Evolutionary conservation across 2,888 invertebrate genomes (phyloP).

Genomic region (Sepioteuthis lessoniana): DNA sequence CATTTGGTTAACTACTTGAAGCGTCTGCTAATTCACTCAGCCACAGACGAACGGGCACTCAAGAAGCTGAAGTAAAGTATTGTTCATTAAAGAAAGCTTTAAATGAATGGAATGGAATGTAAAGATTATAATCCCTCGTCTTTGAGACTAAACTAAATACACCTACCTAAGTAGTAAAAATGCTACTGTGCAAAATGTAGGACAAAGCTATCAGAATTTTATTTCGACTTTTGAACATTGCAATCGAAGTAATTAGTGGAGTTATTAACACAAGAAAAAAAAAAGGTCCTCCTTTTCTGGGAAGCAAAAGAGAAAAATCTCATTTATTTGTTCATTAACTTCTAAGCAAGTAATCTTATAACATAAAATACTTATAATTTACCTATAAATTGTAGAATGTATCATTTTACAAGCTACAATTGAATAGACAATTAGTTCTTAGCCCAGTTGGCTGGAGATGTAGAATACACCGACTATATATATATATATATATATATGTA

Average conservation of each 20-base stretch:
- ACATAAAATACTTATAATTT: not conserved
- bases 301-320: not conserved
- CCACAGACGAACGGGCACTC: not conserved
- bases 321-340: not conserved
- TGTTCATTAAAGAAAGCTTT: not conserved
- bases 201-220: not conserved
- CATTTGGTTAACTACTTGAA: not conserved
- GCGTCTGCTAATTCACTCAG: not conserved
- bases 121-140: not conserved
- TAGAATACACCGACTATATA: no score
- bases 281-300: not conserved
- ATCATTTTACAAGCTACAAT: not conserved
- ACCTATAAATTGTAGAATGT: not conserved
- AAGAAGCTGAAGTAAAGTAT: not conserved
- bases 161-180: not conserved
- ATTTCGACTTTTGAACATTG: not conserved
- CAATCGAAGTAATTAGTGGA: not conserved
- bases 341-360: not conserved
- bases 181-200: not conserved
- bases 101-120: not conserved
- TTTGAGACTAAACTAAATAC: not conserved
- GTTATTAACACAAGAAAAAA: not conserved
- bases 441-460: no score
- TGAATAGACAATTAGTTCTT: not conserved
- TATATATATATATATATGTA: no score